Percentiles rank a stretch among this genome's conserved stretches.
These are phyloP conservation scores for Psilanteris sp. DNA, from an alignment of 1,140 invertebrate species.

Conservation along the genomic window DNA sequence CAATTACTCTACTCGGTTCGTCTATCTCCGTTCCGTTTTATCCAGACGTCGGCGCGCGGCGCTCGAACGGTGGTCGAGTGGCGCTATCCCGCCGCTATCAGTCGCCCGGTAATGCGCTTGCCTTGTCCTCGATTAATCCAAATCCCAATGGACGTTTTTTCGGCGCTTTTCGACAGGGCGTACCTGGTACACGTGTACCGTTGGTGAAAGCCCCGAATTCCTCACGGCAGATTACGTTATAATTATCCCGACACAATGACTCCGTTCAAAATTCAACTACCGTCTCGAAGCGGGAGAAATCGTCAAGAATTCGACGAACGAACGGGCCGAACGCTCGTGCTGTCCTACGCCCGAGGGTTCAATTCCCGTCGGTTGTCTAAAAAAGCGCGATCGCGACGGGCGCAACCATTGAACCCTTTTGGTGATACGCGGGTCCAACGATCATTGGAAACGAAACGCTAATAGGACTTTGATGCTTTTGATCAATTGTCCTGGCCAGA, in stretches of 20 bases:
- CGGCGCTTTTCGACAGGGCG: slow-evolving; percentile 15
- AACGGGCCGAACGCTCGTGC: no score
- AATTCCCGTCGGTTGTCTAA: no score
- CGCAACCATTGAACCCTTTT: no score
- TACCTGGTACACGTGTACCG: slow-evolving; percentile 43
- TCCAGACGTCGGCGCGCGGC: slow-evolving; percentile 53
- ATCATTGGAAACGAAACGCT: no score
- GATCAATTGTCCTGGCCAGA: slow-evolving; percentile 3
- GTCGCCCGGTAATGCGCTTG: slow-evolving; percentile 74
- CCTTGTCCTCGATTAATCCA: slow-evolving; percentile 78
- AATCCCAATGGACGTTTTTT: slow-evolving; percentile 61
- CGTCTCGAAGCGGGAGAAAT: no score
- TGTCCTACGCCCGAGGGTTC: no score
- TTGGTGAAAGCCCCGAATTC: slow-evolving; percentile 56
- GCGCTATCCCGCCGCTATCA: slow-evolving; percentile 67
- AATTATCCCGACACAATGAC: slow-evolving; percentile 48
- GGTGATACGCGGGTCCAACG: no score
- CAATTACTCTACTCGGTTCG: slow-evolving; percentile 66
- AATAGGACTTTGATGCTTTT: no score
- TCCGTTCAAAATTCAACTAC: slow-evolving; percentile 22
- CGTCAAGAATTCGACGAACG: no score
- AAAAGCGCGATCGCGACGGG: no score
- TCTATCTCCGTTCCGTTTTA: slow-evolving; percentile 47
- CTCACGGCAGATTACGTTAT: slow-evolving; percentile 46
- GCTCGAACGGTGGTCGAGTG: slow-evolving; percentile 72